Percentiles rank a stretch among this genome's conserved stretches.
Conservation (phyloP, 1,140 invertebrate species). For the Leptestheria dahalacensis region DNA sequence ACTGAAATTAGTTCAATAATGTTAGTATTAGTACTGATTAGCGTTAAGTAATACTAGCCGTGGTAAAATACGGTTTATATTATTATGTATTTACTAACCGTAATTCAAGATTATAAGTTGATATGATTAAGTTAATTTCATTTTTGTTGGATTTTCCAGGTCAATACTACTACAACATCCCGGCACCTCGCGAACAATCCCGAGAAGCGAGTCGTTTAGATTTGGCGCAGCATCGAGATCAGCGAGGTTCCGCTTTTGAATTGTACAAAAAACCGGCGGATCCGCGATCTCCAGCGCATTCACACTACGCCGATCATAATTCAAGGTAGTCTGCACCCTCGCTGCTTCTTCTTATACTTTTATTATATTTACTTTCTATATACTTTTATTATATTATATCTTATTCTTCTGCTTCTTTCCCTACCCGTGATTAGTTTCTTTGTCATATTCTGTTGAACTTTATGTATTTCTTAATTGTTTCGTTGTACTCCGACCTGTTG, state of each 20-base stretch:
- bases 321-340: conserved; percentile 21
- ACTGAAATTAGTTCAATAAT: no score
- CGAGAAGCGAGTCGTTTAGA: conserved; percentile 42
- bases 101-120: no score
- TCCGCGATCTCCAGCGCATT: conserved; percentile 19
- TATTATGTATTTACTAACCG: no score
- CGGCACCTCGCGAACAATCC: conserved; percentile 31
- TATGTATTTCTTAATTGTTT: no score
- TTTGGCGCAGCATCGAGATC: conserved; percentile 61
- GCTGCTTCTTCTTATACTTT: neutral
- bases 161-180: conserved; percentile 44
- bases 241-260: conserved; percentile 86
- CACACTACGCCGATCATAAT: conserved; percentile 24
- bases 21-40: no score
- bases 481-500: no score
- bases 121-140: conserved; percentile 3
- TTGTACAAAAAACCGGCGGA: conserved; percentile 73
- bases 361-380: neutral
- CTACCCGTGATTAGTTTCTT: no score
- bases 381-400: no score
- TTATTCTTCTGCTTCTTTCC: no score
- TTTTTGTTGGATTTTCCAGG: conserved; percentile 3
- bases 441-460: no score
- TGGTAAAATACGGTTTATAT: no score
- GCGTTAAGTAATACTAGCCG: no score